Evolutionary conservation across 2,888 invertebrate species (phyloP), one percentile per base, ranked within the genome.

Genomic region (Drosophila testacea): DNA sequence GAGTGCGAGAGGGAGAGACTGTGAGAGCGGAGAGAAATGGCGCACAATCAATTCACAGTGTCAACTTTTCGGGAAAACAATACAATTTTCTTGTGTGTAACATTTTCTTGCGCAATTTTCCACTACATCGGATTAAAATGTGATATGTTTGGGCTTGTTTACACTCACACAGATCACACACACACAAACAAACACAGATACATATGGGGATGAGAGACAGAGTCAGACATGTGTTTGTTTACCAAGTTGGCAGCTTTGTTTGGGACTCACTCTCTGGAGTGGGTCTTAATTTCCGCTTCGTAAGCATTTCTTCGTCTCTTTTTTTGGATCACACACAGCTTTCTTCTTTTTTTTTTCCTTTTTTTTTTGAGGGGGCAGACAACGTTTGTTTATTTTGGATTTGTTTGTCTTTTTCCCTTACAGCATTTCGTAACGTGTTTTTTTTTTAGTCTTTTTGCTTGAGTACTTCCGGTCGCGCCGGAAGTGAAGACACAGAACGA

Each of bases 261-360:
- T 79, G 77, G 62, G 54, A 69, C 68, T 64, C 56, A 55, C 41
- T 44, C 55, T 36, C 66, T 75, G 87, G 84, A 82, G 82, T 78
- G 83, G 76, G 84, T 88, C 88, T 88, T 88, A 88, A 88, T 88
- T 88, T 88, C 88, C 89, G 88, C 88, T 85, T 80, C 77, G 89
- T 72, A 84, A 89, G 89, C 88, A 86, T 84, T 84, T 85, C 71
- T 72, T 73, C 74, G 65, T 62, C 70, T 36, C 50, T 57, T 41
- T 38, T 42, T 52, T 42, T 11, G 51, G 60, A 50, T 55, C 63
- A 61, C 68, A 73, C 64, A 54, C 72, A 72, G 38, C 55, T 50
- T 60, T 51, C 36, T 68, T 56, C 2, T 1, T 22, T 22, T 22
- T 3, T 22, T 3, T 22, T 22, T 22, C 3, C 1, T 22, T 22